Evolutionary conservation across 2,113 vertebrate species (phyloP).

Genomic region (Ciconia stormi): DNA sequence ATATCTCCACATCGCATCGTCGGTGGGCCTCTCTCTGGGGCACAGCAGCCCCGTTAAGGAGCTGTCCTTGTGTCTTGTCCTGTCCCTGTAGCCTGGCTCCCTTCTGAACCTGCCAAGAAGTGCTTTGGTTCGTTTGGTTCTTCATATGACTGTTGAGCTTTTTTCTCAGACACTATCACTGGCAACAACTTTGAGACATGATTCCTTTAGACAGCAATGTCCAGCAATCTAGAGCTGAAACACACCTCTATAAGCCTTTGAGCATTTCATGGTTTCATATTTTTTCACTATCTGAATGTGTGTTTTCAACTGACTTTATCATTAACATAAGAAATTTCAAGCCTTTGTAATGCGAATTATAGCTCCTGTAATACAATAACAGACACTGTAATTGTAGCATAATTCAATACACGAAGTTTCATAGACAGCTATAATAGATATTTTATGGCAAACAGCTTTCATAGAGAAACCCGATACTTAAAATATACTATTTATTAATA

Average conservation of each 20-base stretch:
- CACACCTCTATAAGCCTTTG: background rate
- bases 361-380: background rate
- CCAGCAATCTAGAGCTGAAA: background rate
- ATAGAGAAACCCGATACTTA: background rate
- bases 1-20: accelerated
- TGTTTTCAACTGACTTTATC: background rate
- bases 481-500: background rate
- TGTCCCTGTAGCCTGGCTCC: background rate
- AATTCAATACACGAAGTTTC: background rate
- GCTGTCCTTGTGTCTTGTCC: background rate
- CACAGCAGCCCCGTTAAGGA: background rate
- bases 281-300: background rate
- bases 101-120: background rate
- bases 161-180: background rate
- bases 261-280: background rate
- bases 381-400: background rate
- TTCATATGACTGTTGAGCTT: background rate
- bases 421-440: background rate
- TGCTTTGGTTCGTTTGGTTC: background rate
- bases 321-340: background rate
- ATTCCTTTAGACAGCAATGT: background rate
- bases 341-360: background rate
- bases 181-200: background rate
- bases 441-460: background rate
- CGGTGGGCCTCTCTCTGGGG: background rate